Conservation (phyloP, 2,797 vertebrate species). For the Chaetophractus vellerosus region DNA sequence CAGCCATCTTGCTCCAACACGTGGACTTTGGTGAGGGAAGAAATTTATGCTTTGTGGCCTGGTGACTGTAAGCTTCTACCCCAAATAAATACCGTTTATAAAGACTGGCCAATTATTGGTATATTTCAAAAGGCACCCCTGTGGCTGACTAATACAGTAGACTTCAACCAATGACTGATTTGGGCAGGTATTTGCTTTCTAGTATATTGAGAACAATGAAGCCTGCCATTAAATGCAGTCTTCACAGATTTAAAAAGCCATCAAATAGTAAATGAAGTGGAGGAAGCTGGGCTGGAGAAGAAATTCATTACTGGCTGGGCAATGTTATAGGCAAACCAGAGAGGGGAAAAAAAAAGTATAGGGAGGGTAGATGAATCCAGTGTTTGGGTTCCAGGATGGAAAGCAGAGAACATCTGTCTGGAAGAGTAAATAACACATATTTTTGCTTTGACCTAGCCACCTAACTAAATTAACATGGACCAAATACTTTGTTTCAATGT, state of each 20-base stretch:
- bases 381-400: not conserved
- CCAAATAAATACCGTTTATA: too few relatives aligned
- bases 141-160: too few relatives aligned
- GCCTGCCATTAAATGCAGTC: not conserved
- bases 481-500: not conserved
- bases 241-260: not conserved
- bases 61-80: too few relatives aligned
- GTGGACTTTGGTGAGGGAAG: too few relatives aligned
- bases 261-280: not conserved
- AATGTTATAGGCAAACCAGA: not conserved
- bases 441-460: not conserved
- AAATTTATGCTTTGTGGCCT: too few relatives aligned
- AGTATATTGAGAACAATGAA: not conserved
- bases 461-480: not conserved
- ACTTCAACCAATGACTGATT: not conserved
- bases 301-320: not conserved
- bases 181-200: not conserved
- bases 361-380: not conserved
- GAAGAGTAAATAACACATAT: not conserved
- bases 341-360: not conserved
- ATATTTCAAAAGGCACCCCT: too few relatives aligned
- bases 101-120: too few relatives aligned
- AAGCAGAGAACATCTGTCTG: not conserved
- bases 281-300: not conserved
- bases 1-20: too few relatives aligned